Conservation (phyloP, 2,797 vertebrate genomes). For the Xenops minutus region DNA sequence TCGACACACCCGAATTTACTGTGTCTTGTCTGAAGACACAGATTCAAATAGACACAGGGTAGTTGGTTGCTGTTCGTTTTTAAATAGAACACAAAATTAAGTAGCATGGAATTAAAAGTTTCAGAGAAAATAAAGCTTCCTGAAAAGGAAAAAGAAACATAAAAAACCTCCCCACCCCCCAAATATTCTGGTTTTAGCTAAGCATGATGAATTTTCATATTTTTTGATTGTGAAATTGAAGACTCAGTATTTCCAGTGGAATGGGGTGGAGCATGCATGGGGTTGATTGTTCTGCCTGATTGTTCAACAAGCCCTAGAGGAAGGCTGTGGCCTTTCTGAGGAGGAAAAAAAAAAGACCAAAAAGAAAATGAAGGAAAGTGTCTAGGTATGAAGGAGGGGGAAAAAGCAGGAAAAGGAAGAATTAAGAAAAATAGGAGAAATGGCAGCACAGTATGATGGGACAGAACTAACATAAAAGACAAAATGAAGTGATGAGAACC, state of each 20-base stretch:
- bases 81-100: neutral
- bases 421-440: neutral
- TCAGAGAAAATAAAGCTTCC: neutral
- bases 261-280: neutral
- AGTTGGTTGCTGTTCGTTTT: neutral
- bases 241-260: neutral
- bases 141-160: neutral
- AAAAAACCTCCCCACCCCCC: fast-evolving
- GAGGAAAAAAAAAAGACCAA: neutral
- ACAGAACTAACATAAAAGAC: neutral
- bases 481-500: neutral
- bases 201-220: neutral
- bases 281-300: neutral
- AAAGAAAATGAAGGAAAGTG: neutral
- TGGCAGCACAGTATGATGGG: neutral
- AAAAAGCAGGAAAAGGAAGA: neutral
- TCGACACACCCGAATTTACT: neutral
- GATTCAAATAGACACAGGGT: neutral
- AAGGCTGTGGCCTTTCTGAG: neutral
- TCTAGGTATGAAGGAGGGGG: neutral
- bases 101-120: neutral
- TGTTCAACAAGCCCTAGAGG: neutral
- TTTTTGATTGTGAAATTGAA: neutral
- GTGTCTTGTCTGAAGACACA: neutral
- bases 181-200: neutral